Evolutionary conservation across 1,140 invertebrate species (phyloP), one percentile per base, ranked within the genome.

Genomic region (Mactra quadrangularis): DNA sequence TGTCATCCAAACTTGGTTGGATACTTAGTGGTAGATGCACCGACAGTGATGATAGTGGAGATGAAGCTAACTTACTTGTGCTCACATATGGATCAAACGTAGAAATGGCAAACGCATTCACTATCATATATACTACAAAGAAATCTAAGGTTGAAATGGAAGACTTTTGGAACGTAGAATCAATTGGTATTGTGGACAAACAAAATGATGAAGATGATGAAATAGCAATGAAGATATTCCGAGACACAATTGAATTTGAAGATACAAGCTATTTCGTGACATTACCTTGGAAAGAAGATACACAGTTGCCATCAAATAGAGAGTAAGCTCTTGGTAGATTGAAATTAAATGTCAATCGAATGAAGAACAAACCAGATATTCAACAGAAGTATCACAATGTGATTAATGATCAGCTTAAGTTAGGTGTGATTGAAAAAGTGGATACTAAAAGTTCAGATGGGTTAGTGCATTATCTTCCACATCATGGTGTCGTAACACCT

Each of bases 111-210:
- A 68, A 50, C 45, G 38, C n/a, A 27, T 47, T 68, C 27, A 19
- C 41, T 25, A n/a, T n/a, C n/a, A 50, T 45, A 29, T 35, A 45
- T 27, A 29, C 25, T 1, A 19, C 45, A 15, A 4, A 35, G 25
- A 29, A 17, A 50, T 3, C 38, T 2, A 45, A 35, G n/a, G 3
- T 1, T 13, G 59, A 62, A 19, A 22, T 62, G 25, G 25, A 76
- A 25, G 53, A 62, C 35, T 59, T 76, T 60, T 76, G 72, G 72
- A 76, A 76, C 38, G 27, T 62, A 35, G 59, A 62, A n/a, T 7
- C 52, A n/a, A 53, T 53, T 53, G 52, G 19, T 9, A 53, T 53
- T 7, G n/a, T n/a, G 25, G 52, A 53, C 25, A 53, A 53, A 53
- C 52, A 53, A n/a, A n/a, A 6, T 4, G 19, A 53, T 4, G n/a